Evolutionary conservation across 2,888 invertebrate genomes (phyloP).

Genomic region (Petrolisthes manimaculis): DNA sequence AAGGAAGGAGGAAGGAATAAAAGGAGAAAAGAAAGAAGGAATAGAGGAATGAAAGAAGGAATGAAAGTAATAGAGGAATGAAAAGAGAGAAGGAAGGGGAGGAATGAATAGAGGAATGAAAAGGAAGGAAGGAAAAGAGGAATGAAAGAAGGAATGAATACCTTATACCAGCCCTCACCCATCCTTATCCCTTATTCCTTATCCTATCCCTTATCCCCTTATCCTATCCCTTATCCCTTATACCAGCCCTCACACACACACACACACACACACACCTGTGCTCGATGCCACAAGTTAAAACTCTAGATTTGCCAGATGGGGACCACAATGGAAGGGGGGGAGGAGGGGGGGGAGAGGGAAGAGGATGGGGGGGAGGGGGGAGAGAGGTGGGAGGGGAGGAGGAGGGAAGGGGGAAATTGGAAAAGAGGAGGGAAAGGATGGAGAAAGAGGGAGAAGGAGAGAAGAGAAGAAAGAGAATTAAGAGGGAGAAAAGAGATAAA

Average conservation of each 20-base stretch:
- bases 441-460: not conserved
- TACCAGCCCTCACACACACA: too few relatives aligned
- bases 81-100: not conserved
- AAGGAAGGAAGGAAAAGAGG: too few relatives aligned
- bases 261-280: too few relatives aligned
- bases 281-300: too few relatives aligned
- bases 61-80: not conserved
- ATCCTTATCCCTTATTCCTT: too few relatives aligned
- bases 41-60: not conserved
- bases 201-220: too few relatives aligned
- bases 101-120: not conserved
- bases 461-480: not conserved
- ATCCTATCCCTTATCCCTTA: too few relatives aligned
- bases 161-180: too few relatives aligned
- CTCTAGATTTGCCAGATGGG: too few relatives aligned
- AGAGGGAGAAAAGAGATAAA: not conserved
- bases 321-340: too few relatives aligned
- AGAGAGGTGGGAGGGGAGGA: not conserved
- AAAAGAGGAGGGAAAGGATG: not conserved
- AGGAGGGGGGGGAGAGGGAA: too few relatives aligned
- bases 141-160: too few relatives aligned
- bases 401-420: not conserved
- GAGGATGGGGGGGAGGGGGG: not conserved
- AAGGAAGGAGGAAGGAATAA: not conserved
- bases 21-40: not conserved